phyloP scores from a whole-genome alignment of 2,888 invertebrate species.

The Pandemis corylana region DNA sequence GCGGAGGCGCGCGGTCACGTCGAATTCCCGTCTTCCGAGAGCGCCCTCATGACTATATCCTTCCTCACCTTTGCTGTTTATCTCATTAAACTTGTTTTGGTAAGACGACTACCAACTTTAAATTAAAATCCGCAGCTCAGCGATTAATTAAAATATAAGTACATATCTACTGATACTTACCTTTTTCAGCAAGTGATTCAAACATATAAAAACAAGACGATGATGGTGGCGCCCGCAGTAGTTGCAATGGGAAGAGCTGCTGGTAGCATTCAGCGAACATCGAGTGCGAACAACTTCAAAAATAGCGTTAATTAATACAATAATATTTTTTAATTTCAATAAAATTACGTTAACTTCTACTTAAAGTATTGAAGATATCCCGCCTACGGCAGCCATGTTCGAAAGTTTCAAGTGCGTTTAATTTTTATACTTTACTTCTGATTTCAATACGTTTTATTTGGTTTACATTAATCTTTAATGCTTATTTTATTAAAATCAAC shows the following conservation, averaged over 20 bases:
- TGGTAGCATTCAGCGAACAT: slow-evolving; percentile 16
- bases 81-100: slow-evolving; percentile 92
- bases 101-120: slow-evolving; percentile 66
- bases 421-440: background rate
- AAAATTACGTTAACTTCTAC: background rate
- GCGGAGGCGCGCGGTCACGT: slow-evolving; percentile 80
- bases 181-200: slow-evolving; percentile 87
- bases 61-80: slow-evolving; percentile 94
- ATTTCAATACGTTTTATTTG: background rate
- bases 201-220: slow-evolving; percentile 86
- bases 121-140: background rate
- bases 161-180: slow-evolving; percentile 11
- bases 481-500: background rate
- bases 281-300: background rate
- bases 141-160: background rate
- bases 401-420: background rate
- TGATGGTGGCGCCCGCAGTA: slow-evolving; percentile 78
- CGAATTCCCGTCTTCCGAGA: slow-evolving; percentile 92
- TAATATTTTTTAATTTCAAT: background rate
- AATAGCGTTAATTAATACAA: background rate
- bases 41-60: slow-evolving; percentile 92
- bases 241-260: slow-evolving; percentile 70
- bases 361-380: background rate
- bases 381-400: background rate
- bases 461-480: background rate